Base-by-base conservation (phyloP, 2,888 invertebrate species). In the Hypercompe scribonia region DNA sequence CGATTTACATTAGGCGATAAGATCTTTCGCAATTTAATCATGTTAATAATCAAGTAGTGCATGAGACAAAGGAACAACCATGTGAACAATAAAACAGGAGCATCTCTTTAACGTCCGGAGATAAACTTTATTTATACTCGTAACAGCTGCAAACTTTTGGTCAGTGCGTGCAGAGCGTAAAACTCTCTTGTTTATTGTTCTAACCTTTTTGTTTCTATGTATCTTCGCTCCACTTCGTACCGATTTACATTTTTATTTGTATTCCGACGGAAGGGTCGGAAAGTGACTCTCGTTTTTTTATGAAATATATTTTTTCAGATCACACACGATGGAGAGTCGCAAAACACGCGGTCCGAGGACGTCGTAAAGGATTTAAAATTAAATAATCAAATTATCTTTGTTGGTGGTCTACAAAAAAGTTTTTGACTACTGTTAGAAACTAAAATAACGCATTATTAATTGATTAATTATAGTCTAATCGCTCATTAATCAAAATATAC, bases 131-230 rank as follows among this genome's bases (percentile, higher is more conserved):
- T 95, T 95, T 94, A 94, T 95, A 95, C 90, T 79, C 84, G 78
- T 80, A 94, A 94, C 95, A 95, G 95, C 95, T 95, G 95, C 95
- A 95, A 95, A 95, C 95, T 95, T 95, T 94, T 95, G 95, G 95
- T 95, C 95, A 95, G 93, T 92, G 90, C 91, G 90, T 84, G 88
- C 85, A 86, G 86, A 86, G 74, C 78, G 81, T 81, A 88, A 87
- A 84, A 78, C 81, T 81, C 82, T 82, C 75, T 70, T 88, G 92
- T 92, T 94, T 93, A 90, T 93, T 94, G 89, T 89, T 90, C 70
- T 89, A 91, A 90, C 87, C 90, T 91, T 93, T 92, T 93, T 93
- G 90, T 91, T 90, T 89, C 92, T 91, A 92, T 90, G 88, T 87
- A 84, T 86, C 86, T 72, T 67, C 75, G 78, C 73, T 79, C 82